Base-by-base conservation (phyloP, 2,888 invertebrate species). In the Didymodactylos carnosus region DNA sequence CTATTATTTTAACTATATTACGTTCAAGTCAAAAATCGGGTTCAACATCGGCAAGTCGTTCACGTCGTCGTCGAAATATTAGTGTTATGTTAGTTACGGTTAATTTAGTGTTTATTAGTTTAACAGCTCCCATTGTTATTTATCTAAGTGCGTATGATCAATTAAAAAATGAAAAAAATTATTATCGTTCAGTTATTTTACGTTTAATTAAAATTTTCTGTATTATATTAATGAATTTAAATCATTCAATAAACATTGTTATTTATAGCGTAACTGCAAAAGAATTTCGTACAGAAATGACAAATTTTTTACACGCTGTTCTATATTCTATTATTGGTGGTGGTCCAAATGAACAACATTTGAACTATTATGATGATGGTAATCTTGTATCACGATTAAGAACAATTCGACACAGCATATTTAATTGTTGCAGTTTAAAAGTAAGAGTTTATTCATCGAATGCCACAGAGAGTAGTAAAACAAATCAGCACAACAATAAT, bases 161-260 rank as follows among this genome's bases (percentile, higher is more conserved):
- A 13, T 27, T 74, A 19, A 23, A 71, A 39, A 19, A 29, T 29
- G 19, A 43, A 5, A 10, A 5, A 19, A 71, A 71, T 69, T 16
- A 40, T 7, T 74, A 74, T 46, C 71, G 53, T 40, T 53, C n/a
- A 39, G 19, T 40, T 14, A 39, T 69, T 27, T 25, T 71, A 29
- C 27, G 40, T 35, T 46, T 74, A 43, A 71, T 74, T 41, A 74
- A 74, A 74, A 14, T 74, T 25, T 27, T 71, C 27, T 74, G 74
- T 69, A 74, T 74, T 27, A 74, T 74, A n/a, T 49, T 74, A 43
- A 74, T 74, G 74, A 74, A 74, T 74, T 71, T 53, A 35, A 74
- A 74, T 69, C 71, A 71, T 46, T 53, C 71, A 39, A 41, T 74
- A 41, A 74, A 74, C 46, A 74, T 74, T 29, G 51, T 74, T 72